A percentile compares a stretch with the other conserved stretches of the same genome.
These are phyloP conservation scores for Agapornis canus DNA, from an alignment of 2,797 vertebrate genomes.

Conservation along the genomic window DNA sequence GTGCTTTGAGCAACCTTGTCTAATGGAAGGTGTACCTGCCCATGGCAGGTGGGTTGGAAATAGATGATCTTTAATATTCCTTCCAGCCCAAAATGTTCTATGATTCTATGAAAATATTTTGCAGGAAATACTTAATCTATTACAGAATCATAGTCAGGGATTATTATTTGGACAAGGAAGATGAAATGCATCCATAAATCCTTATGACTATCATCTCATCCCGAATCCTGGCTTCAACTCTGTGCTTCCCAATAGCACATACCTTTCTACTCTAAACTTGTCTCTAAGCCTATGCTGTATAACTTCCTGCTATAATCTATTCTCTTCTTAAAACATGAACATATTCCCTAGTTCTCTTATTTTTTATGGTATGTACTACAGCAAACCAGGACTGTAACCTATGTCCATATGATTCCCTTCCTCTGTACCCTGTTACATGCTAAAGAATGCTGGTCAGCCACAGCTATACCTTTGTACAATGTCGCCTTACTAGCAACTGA, in stretches of 20 bases:
- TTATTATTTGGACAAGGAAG: neutral
- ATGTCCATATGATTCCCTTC: neutral
- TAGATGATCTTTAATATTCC: neutral
- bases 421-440: neutral
- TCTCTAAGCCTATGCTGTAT: neutral
- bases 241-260: neutral
- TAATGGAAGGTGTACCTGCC: neutral
- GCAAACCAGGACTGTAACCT: neutral
- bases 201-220: neutral
- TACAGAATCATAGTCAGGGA: neutral
- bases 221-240: neutral
- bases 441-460: neutral
- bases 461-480: neutral
- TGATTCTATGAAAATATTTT: neutral
- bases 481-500: neutral
- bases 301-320: neutral
- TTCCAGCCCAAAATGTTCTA: neutral
- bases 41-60: neutral
- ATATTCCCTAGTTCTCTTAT: neutral
- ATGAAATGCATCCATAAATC: neutral
- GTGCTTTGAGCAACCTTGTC: neutral
- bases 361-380: neutral
- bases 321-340: neutral
- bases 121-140: neutral
- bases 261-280: neutral